Conservation (phyloP, 2,888 invertebrate species). For the Escarpia spicata region DNA sequence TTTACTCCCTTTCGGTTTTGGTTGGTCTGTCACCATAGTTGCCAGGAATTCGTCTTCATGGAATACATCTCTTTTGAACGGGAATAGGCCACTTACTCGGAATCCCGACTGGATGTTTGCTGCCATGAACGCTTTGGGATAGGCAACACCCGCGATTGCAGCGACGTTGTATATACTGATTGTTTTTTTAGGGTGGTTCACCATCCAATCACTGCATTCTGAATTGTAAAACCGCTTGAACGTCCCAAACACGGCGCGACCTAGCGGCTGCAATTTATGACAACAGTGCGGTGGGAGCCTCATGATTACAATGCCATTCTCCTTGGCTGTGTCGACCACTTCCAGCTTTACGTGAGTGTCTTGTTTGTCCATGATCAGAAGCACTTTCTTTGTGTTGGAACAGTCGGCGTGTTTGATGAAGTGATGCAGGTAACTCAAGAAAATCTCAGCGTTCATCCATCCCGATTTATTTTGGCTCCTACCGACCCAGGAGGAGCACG, state of each 20-base stretch:
- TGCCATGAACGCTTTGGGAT: background rate
- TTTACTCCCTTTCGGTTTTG: background rate
- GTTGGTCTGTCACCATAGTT: background rate
- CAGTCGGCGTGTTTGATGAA: conserved; percentile 48
- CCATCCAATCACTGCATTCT: conserved; percentile 49
- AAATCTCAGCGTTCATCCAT: conserved; percentile 41
- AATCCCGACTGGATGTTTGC: background rate
- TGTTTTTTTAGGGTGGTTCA: conserved; percentile 57
- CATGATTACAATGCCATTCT: conserved; percentile 59
- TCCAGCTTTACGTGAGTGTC: conserved; percentile 46
- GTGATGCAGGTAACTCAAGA: conserved; percentile 43
- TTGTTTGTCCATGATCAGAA: conserved; percentile 52
- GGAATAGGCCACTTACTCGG: background rate
- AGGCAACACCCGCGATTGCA: conserved; percentile 18
- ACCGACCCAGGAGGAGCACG: no score
- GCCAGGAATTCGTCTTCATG: background rate
- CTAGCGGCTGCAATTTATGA: conserved; percentile 58
- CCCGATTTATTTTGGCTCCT: conserved; percentile 8
- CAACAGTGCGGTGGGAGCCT: conserved; percentile 51
- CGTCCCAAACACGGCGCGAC: conserved; percentile 61
- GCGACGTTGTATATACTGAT: conserved; percentile 62
- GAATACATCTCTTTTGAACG: background rate
- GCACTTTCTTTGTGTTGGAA: conserved; percentile 45
- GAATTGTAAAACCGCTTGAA: conserved; percentile 56
- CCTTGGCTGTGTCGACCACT: conserved; percentile 50